Conservation (phyloP, 2,113 vertebrate species). For the Ptilonorhynchus violaceus region DNA sequence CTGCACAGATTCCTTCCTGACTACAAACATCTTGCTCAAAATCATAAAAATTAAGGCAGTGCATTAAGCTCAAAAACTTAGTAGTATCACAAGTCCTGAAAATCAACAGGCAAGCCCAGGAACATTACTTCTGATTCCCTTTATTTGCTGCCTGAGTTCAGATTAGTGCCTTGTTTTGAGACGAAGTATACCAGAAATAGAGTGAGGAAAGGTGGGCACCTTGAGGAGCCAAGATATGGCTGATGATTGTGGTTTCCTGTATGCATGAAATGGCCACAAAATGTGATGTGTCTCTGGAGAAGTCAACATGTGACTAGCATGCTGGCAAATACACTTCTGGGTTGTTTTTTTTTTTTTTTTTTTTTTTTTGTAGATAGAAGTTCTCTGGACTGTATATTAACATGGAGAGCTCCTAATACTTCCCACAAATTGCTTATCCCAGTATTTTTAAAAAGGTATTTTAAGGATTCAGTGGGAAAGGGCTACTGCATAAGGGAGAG, state of each 20-base stretch:
- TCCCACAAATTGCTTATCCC: neutral
- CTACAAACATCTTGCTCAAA: neutral
- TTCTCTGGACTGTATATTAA: neutral
- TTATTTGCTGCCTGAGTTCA: neutral
- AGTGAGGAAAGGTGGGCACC: neutral
- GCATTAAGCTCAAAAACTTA: neutral
- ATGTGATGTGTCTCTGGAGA: neutral
- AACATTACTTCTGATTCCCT: neutral
- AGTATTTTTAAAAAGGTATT: neutral
- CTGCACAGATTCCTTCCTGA: neutral
- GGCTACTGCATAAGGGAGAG: neutral
- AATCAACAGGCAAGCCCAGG: neutral
- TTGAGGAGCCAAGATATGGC: neutral
- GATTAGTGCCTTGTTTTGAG: neutral
- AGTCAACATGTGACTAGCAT: neutral
- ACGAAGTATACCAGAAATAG: neutral
- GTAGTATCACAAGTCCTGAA: neutral
- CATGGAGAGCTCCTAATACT: neutral
- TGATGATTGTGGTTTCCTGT: neutral
- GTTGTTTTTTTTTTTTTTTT: neutral
- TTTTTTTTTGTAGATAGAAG: neutral
- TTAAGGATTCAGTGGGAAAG: neutral
- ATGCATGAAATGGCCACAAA: neutral
- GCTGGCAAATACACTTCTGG: neutral
- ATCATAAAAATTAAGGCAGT: neutral